A percentile compares a stretch with the other conserved stretches of the same genome.
Evolutionary conservation across 2,888 invertebrate genomes (phyloP).

Genomic region (Cenopis cana): DNA sequence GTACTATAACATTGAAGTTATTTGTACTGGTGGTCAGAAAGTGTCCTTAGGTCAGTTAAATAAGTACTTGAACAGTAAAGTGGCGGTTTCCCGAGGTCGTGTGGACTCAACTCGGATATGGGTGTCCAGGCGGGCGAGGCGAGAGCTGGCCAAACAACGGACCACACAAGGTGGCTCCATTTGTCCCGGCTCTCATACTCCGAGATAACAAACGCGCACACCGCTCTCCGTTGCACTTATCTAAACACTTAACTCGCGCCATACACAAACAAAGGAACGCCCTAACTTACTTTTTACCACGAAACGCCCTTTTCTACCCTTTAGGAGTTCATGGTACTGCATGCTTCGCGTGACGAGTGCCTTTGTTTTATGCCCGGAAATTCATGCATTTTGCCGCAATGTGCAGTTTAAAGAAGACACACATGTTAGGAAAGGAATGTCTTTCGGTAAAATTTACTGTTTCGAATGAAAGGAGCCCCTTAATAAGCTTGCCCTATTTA

Average conservation of each 20-base stretch:
- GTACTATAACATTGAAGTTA: background rate
- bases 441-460: conserved; percentile 65
- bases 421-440: conserved; percentile 67
- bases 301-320: conserved; percentile 78
- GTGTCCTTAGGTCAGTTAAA: conserved; percentile 16
- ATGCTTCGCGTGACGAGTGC: conserved; percentile 76
- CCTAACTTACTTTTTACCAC: conserved; percentile 81
- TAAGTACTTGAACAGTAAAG: conserved; percentile 21
- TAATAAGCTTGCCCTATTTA: conserved; percentile 40
- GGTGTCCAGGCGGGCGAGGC: conserved; percentile 48
- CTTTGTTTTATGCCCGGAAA: conserved; percentile 76
- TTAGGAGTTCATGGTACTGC: conserved; percentile 73
- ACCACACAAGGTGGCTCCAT: conserved; percentile 83
- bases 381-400: conserved; percentile 77
- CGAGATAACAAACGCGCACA: conserved; percentile 81
- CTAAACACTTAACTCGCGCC: conserved; percentile 83
- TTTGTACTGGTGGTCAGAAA: conserved; percentile 14
- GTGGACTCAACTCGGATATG: conserved; percentile 9
- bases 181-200: conserved; percentile 73
- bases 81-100: conserved; percentile 1
- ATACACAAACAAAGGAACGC: conserved; percentile 81
- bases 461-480: conserved; percentile 45
- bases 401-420: conserved; percentile 71
- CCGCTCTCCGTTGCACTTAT: conserved; percentile 81
- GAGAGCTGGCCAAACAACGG: conserved; percentile 73